A percentile compares a stretch with the other conserved stretches of the same genome.
Conservation (phyloP, 1,140 invertebrate genomes). For the Euwallacea similis region DNA sequence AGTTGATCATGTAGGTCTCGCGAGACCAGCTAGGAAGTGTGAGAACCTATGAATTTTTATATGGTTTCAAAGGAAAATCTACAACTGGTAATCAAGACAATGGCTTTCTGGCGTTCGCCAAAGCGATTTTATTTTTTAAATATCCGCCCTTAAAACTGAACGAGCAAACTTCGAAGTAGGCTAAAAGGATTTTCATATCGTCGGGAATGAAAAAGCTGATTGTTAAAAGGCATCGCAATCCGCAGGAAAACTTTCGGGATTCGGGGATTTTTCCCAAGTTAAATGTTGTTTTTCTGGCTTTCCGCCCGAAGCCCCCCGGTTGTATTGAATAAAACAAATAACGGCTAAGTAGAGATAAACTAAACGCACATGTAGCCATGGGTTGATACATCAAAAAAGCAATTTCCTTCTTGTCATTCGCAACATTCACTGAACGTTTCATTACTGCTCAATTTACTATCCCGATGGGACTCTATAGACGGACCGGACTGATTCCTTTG, state of each 20-base stretch:
- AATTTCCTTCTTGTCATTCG: conserved; percentile 42
- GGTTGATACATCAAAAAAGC: conserved; percentile 31
- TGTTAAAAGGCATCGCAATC: conserved; percentile 10
- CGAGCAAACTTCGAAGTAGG: conserved; percentile 14
- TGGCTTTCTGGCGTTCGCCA: no score
- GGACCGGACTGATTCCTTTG: conserved; percentile 23
- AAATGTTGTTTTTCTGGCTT: conserved; percentile 5
- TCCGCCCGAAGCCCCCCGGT: no score
- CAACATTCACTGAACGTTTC: conserved; percentile 40
- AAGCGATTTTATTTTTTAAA: no score
- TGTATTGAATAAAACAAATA: no score
- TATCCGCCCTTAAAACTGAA: conserved; percentile 5
- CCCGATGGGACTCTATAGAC: conserved; percentile 12
- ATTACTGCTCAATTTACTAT: conserved; percentile 31
- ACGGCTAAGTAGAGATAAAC: no score
- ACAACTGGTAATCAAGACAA: no score
- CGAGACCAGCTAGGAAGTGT: no score
- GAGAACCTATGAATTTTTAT: no score
- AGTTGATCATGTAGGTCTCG: no score
- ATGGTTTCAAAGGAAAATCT: no score
- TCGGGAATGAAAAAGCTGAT: conserved; percentile 18
- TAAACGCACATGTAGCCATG: neutral
- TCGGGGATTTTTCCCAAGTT: conserved; percentile 6
- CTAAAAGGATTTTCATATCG: conserved; percentile 28
- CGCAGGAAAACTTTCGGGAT: conserved; percentile 4